Evolutionary conservation across 2,888 invertebrate species (phyloP), one percentile per base, ranked within the genome.

Genomic region (Flexamia atlantica): DNA sequence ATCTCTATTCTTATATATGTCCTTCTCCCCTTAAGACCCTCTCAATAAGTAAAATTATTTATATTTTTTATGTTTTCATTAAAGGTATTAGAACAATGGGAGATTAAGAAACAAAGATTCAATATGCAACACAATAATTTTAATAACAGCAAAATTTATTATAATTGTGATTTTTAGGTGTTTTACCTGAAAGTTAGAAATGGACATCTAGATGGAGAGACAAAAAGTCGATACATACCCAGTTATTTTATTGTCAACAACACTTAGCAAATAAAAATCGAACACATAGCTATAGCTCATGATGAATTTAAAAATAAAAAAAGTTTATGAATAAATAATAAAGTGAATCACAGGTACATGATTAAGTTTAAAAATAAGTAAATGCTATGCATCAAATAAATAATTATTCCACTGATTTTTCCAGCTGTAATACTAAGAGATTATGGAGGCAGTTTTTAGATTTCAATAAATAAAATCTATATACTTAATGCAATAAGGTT

Each of bases 361-460:
- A 53, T 23, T 53, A 53, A 23, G 20, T 53, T 53, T 53, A 53
- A 4, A 53, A 53, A 53, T 53, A n/a, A n/a, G n/a, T n/a, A 53
- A 53, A 53, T 53, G 53, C 53, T 53, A 23, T 53, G 23, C 2
- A 53, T 1, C 2, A 53, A 23, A 53, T 53, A 53, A 53, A 53
- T n/a, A n/a, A n/a, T 53, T 53, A 53, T 53, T 53, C 20, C 53
- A 23, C 4, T n/a, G 20, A 23, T 53, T 46, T 46, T 46, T 36
- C 36, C 3, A 12, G 17, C 17, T 12, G 12, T 46, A 17, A 46
- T 17, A 17, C n/a, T 12, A 46, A 9, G n/a, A 46, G n/a, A 23
- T 23, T 53, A 5, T 5, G 14, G 20, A 4, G 20, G 23, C 53
- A 53, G 53, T 53, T 23, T 53, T 53, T 9, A 14, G n/a, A 46